These are phyloP conservation scores for Epinephelus awoara DNA, from an alignment of 2,797 vertebrate genomes.

Conservation along the genomic window DNA sequence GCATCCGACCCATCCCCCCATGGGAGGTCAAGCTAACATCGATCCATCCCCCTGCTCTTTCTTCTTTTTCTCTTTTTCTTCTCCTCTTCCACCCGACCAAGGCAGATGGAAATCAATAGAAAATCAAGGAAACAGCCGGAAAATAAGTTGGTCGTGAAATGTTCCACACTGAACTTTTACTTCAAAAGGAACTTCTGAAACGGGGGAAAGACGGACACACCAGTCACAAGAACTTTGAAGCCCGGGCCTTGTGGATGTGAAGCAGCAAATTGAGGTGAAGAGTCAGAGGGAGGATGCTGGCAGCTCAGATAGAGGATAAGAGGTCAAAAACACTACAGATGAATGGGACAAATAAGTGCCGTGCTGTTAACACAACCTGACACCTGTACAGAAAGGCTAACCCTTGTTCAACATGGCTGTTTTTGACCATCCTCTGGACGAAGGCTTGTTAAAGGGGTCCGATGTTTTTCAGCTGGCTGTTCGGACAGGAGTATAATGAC, in stretches of 20 bases:
- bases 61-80: conserved; percentile 37
- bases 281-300: conserved; percentile 66
- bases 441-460: conserved; percentile 29
- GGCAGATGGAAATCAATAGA: conserved; percentile 83
- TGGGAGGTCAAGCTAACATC: conserved; percentile 79
- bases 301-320: conserved; percentile 61
- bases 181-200: conserved; percentile 83
- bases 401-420: conserved; percentile 48
- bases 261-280: conserved; percentile 80
- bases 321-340: conserved; percentile 76
- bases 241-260: conserved; percentile 57
- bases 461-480: conserved; percentile 29
- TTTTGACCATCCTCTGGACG: conserved; percentile 53
- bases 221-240: conserved; percentile 74
- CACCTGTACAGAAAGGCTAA: conserved; percentile 63
- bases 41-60: conserved; percentile 69
- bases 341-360: conserved; percentile 74
- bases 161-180: conserved; percentile 84
- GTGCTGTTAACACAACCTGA: conserved; percentile 72
- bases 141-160: conserved; percentile 85
- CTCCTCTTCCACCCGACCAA: conserved; percentile 67
- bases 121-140: conserved; percentile 82
- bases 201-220: conserved; percentile 16
- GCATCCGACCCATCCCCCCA: conserved; percentile 58
- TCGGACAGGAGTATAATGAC: conserved; percentile 35